Evolutionary conservation across 2,888 invertebrate genomes (phyloP).

Genomic region (Drosophila aldrichi): DNA sequence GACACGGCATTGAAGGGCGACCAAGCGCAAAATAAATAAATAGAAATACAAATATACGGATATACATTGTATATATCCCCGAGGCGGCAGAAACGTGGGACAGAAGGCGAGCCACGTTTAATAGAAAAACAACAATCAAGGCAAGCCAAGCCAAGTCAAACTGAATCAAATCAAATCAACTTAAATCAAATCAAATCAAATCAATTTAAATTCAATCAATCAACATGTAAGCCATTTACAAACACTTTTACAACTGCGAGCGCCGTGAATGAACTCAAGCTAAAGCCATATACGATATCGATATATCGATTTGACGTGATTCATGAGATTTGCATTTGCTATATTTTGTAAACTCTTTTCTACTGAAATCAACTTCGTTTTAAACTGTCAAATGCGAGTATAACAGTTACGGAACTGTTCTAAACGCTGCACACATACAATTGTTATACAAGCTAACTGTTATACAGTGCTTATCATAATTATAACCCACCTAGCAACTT

Average conservation of each 20-base stretch:
- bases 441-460: background rate
- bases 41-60: background rate
- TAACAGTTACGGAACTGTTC: too few relatives aligned
- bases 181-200: slow-evolving; percentile 20
- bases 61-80: background rate
- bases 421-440: too few relatives aligned
- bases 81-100: background rate
- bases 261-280: slow-evolving; percentile 17
- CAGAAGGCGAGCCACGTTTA: slow-evolving; percentile 4
- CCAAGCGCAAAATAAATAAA: background rate
- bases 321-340: slow-evolving; percentile 1
- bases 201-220: slow-evolving; percentile 37
- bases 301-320: background rate
- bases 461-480: too few relatives aligned
- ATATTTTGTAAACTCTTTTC: background rate
- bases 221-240: slow-evolving; percentile 24
- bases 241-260: slow-evolving; percentile 18
- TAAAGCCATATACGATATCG: slow-evolving; percentile 8
- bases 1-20: background rate
- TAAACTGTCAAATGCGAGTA: too few relatives aligned
- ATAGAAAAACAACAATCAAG: slow-evolving; percentile 35
- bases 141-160: slow-evolving; percentile 31
- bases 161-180: too few relatives aligned
- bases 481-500: too few relatives aligned
- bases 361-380: too few relatives aligned